phyloP scores from a whole-genome alignment of 1,140 invertebrate species.

The Gryllus bimaculatus region DNA sequence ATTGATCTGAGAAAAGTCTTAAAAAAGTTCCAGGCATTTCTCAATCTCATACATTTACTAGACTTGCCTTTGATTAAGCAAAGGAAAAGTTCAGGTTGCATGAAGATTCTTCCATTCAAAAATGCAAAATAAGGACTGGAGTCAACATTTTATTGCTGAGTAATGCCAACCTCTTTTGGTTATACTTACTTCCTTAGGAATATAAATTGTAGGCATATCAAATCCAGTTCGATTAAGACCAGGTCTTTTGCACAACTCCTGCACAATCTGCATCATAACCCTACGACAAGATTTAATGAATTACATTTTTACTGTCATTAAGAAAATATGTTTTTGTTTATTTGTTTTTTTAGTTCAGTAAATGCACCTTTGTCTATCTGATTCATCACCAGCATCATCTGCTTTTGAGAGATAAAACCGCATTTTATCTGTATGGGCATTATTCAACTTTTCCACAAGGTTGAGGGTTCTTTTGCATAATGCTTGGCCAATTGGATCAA shows the following conservation, averaged over 20 bases:
- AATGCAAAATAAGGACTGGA: too few species aligned
- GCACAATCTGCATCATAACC: constrained; percentile 57
- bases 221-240: constrained; percentile 50
- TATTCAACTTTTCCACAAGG: constrained; percentile 47
- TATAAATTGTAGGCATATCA: constrained; percentile 54
- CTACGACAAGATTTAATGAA: constrained; percentile 26
- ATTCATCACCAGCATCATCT: constrained; percentile 51
- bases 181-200: constrained; percentile 32
- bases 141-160: too few species aligned
- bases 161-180: too few species aligned
- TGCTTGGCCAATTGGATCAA: constrained; percentile 55
- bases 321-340: neutral
- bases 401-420: constrained; percentile 51
- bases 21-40: too few species aligned
- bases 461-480: constrained; percentile 50
- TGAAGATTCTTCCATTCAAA: too few species aligned
- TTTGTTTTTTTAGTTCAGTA: neutral
- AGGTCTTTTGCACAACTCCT: constrained; percentile 51
- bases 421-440: constrained; percentile 44
- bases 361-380: constrained; percentile 36
- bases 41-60: too few species aligned
- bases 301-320: too few species aligned
- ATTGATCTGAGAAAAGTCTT: too few species aligned
- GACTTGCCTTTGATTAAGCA: too few species aligned
- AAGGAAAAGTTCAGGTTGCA: too few species aligned